Base-by-base conservation (phyloP, 1,140 invertebrate genomes). In the Lucilia sericata region DNA sequence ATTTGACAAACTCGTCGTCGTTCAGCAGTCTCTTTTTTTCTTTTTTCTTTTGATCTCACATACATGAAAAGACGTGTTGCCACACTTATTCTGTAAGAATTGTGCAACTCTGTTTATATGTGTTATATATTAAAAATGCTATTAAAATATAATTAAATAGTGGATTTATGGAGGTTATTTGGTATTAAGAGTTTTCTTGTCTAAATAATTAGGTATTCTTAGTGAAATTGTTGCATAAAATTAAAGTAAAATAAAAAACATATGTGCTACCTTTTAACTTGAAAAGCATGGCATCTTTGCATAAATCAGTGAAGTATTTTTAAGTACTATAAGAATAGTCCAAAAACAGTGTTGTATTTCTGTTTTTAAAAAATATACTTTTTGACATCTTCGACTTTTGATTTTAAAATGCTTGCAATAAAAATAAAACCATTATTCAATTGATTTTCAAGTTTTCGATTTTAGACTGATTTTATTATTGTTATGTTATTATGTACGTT, bases 1-100 rank as follows among this genome's bases (percentile, higher is more conserved):
- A 80, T 80, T 80, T 80, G 76, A 80, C 76, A 80, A 80, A 80
- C 42, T 80, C 76, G 76, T 80, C 76, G 76, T 80, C 76, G 76
- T 80, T 80, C 76, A 80, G 76, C 76, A 80, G 19, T 70, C 19
- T 70, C 49, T 80, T 80, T 80, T 80, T 51, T 49, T 78, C 17
- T 36, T 80, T 80, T 80, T 49, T 78, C 17, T 36, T 80, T 80
- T 80, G 76, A 80, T 80, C 25, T 30, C 76, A 49, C 42, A 80
- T 49, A 80, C 42, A 80, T 78, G 34, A 78, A 42, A 9, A n/a
- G 49, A 10, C 5, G 47, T 12, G 42, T 51, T 80, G 76, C 76
- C 76, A 80, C 12, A 51, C 10, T 9, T 12, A 36, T 21, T 25
- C 12, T 5, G 19, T 25, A 21, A 9, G 19, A 70, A 80, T 80